Base-by-base conservation (phyloP, 2,113 vertebrate genomes). In the Oncorhynchus tshawytscha region DNA sequence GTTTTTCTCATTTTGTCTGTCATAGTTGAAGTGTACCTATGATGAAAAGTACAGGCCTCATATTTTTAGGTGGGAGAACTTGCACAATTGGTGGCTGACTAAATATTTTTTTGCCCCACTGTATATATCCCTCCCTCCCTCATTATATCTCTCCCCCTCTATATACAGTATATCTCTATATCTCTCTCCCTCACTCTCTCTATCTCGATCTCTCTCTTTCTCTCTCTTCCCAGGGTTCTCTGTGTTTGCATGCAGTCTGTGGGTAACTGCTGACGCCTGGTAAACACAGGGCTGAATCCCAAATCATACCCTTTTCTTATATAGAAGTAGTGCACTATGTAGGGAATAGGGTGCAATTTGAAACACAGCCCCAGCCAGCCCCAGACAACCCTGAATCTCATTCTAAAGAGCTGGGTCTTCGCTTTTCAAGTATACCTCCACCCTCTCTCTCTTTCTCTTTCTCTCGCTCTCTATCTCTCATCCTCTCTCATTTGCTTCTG, bases 221-320 rank as follows among this genome's bases (percentile, higher is more conserved):
- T 62, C n/a, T 11, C 59, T 62, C 59, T 22, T 8, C 59, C 18
- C 6, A 16, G n/a, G 59, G n/a, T 24, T 62, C 2, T 16, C 3
- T 16, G 15, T 57, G 15, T 49, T 22, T 49, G 62, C 66, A n/a
- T 65, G 18, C 25, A 51, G 34, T 18, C 16, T 54, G 51, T 1
- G 27, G 31, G 25, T 59, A 76, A 77, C 54, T 81, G 79, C 79
- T 81, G 70, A 73, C 70, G 45, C 54, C 65, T 73, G 29, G 45
- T 62, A 49, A 27, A 51, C 68, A 71, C 51, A 60, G 51, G 15
- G 3, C 4, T 54, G 12, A 45, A 18, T 54, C 51, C 51, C 12
- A 54, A 54, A 54, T 18, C 15, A 4, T 15, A 15, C 15, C 16
- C 4, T 18, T 54, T 54, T 18, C 51, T 18, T 54, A 54, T 18